Evolutionary conservation across 2,888 invertebrate species (phyloP).

Genomic region (Ellobium chinense): DNA sequence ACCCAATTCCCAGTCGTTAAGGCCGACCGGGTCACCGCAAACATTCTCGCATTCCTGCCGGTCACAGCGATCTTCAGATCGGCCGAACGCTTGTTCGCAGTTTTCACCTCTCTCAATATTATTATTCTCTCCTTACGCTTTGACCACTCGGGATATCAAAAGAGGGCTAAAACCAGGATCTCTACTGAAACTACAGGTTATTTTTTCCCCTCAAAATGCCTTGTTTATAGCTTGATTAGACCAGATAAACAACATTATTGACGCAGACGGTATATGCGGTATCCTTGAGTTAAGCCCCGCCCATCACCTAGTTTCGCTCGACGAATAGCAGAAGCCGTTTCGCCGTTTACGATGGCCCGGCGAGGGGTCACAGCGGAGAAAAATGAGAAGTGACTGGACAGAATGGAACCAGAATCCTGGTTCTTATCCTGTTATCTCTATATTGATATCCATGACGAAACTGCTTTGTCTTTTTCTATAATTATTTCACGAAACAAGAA

Average conservation of each 20-base stretch:
- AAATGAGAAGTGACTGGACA: not conserved
- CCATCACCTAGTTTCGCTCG: constrained; percentile 30
- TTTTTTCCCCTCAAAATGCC: not conserved
- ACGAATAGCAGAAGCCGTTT: not conserved
- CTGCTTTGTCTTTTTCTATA: no score
- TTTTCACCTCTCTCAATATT: no score
- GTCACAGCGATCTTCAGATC: not conserved
- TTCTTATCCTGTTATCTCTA: not conserved
- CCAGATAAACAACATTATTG: constrained; percentile 21
- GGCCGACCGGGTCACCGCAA: not conserved
- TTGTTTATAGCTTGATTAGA: not conserved
- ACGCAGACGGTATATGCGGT: constrained; percentile 26
- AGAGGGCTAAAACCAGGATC: not conserved
- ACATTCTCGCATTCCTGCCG: not conserved
- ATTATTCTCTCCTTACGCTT: no score
- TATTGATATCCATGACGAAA: not conserved
- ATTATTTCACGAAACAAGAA: no score
- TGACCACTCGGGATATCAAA: no score
- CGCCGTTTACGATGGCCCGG: not conserved
- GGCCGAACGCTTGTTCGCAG: not conserved
- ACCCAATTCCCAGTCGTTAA: not conserved
- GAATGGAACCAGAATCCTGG: not conserved
- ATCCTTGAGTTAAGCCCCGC: constrained; percentile 24
- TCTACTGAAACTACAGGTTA: not conserved
- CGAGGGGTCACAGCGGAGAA: not conserved